Conservation (phyloP, 2,113 vertebrate species). For the Hippocampus comes region DNA sequence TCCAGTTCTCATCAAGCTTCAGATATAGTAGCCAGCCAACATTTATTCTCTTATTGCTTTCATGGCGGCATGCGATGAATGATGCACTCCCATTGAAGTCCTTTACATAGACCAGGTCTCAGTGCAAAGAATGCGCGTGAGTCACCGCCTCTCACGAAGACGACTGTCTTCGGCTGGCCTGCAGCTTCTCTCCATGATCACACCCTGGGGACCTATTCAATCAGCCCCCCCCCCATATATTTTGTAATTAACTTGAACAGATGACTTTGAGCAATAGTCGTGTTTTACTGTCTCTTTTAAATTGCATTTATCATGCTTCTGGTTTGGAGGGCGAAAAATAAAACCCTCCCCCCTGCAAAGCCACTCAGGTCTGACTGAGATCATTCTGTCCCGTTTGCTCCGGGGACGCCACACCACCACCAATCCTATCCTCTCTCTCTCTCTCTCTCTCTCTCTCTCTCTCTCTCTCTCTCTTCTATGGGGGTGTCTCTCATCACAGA, state of each 20-base stretch:
- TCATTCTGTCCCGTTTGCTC: slow-evolving; percentile 25
- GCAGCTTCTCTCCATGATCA: slow-evolving; percentile 63
- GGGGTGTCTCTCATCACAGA: too few relatives aligned
- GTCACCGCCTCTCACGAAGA: slow-evolving; percentile 54
- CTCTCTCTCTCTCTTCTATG: neutral
- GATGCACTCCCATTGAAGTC: slow-evolving; percentile 49
- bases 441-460: slow-evolving; percentile 12
- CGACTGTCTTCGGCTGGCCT: slow-evolving; percentile 52
- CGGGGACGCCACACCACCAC: slow-evolving; percentile 1
- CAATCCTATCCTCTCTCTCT: slow-evolving; percentile 6
- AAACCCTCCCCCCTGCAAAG: slow-evolving; percentile 38
- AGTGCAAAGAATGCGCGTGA: slow-evolving; percentile 63
- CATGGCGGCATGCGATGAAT: slow-evolving; percentile 49
- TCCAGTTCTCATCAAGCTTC: slow-evolving; percentile 21
- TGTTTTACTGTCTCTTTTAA: slow-evolving; percentile 72
- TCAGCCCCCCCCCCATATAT: slow-evolving; percentile 65
- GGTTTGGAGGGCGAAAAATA: slow-evolving; percentile 37
- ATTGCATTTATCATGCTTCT: slow-evolving; percentile 57
- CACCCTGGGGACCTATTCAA: slow-evolving; percentile 66
- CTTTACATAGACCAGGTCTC: slow-evolving; percentile 74
- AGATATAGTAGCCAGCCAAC: slow-evolving; percentile 29
- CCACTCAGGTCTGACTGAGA: slow-evolving; percentile 37
- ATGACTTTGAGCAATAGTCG: slow-evolving; percentile 66
- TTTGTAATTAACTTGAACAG: slow-evolving; percentile 70
- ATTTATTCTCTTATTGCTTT: slow-evolving; percentile 43